Conservation (phyloP, 2,888 invertebrate species). For the Aphodius granarius region DNA sequence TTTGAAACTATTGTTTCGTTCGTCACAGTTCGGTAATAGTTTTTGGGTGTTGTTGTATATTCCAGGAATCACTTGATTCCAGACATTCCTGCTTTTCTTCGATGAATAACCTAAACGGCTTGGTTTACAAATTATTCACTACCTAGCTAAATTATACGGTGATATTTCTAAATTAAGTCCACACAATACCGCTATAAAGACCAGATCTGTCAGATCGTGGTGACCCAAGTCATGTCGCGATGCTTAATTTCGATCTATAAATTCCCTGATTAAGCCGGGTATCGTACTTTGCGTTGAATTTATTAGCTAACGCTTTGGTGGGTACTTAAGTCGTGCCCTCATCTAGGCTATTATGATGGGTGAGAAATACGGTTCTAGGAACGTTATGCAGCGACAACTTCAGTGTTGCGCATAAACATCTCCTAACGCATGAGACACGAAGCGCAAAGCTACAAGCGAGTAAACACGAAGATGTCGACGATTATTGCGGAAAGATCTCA, state of each 20-base stretch:
- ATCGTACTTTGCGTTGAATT: neutral
- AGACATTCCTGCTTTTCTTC: too few relatives aligned
- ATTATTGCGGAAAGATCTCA: neutral
- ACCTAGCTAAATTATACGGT: neutral
- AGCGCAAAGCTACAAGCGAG: neutral
- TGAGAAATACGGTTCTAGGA: neutral
- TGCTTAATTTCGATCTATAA: neutral
- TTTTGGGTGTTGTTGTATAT: too few relatives aligned
- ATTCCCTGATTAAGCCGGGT: neutral
- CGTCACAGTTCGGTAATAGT: too few relatives aligned
- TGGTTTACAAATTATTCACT: too few relatives aligned
- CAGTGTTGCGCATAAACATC: neutral
- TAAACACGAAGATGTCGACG: neutral
- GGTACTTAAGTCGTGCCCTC: neutral
- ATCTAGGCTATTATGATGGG: neutral
- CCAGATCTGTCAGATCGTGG: neutral
- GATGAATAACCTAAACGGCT: too few relatives aligned
- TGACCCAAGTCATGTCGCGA: neutral
- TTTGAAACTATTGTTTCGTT: too few relatives aligned
- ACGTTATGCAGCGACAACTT: neutral
- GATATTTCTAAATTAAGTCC: neutral
- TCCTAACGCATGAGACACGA: neutral
- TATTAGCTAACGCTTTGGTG: neutral
- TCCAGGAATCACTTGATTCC: too few relatives aligned
- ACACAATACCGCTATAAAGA: neutral